A percentile compares a stretch with the other conserved stretches of the same genome.
Evolutionary conservation across 2,888 invertebrate genomes (phyloP).

Genomic region (Tinea trinotella): DNA sequence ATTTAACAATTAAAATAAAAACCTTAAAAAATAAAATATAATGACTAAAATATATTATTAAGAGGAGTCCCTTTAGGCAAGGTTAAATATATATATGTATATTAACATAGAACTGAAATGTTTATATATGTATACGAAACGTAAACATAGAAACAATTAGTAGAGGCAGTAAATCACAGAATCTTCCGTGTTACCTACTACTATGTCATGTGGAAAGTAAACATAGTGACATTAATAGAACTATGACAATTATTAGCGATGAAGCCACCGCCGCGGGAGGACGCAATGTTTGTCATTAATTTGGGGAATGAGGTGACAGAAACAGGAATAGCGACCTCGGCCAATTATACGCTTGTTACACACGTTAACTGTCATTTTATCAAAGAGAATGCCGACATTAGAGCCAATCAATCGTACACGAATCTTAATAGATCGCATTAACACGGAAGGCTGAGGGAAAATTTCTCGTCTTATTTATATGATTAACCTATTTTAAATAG

Average conservation of each 20-base stretch:
- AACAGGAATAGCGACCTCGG: conserved; percentile 3
- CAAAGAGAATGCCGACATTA: neutral
- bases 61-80: too few relatives aligned
- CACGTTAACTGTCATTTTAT: neutral
- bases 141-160: too few relatives aligned
- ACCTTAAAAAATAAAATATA: too few relatives aligned
- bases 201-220: neutral
- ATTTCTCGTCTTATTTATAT: too few relatives aligned
- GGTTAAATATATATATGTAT: too few relatives aligned
- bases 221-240: neutral
- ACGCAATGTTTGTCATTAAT: conserved; percentile 65
- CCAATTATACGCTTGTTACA: conserved; percentile 16
- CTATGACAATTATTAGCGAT: conserved; percentile 17
- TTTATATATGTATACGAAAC: too few relatives aligned
- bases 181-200: neutral
- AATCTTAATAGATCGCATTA: neutral
- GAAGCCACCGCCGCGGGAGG: conserved; percentile 28
- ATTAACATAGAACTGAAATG: too few relatives aligned
- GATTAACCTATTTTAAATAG: too few relatives aligned
- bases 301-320: conserved; percentile 55
- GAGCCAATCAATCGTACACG: neutral
- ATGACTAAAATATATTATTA: too few relatives aligned
- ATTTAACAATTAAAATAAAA: too few relatives aligned
- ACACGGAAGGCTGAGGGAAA: too few relatives aligned
- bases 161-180: neutral